phyloP scores from a whole-genome alignment of 2,113 vertebrate species.

The Hippopotamus amphibius region DNA sequence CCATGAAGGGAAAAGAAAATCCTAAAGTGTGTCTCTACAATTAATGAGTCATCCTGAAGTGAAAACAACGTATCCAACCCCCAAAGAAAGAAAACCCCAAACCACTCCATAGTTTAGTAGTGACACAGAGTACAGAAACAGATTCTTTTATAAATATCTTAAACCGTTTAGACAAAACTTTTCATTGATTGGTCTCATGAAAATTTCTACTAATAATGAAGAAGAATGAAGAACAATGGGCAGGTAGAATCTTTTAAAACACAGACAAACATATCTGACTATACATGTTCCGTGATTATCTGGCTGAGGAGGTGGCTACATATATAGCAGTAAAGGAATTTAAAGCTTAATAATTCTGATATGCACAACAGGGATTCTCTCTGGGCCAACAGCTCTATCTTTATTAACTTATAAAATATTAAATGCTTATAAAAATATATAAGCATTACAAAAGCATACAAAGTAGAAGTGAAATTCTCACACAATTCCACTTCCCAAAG shows the following conservation, averaged over 20 bases:
- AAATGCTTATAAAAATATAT: background rate
- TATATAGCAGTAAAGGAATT: background rate
- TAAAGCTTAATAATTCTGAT: slow-evolving; percentile 34
- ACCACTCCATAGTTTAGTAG: slow-evolving; percentile 4
- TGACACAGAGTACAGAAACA: background rate
- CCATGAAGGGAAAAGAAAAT: background rate
- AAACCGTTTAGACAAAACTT: slow-evolving; percentile 29
- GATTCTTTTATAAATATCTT: slow-evolving; percentile 44
- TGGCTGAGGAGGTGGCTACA: background rate
- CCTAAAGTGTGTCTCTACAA: background rate
- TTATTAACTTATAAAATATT: slow-evolving; percentile 10
- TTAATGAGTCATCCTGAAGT: slow-evolving; percentile 35
- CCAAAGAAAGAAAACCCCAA: background rate
- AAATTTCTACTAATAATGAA: slow-evolving; percentile 38
- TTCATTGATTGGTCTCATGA: background rate
- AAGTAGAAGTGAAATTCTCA: slow-evolving; percentile 23
- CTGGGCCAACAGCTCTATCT: background rate
- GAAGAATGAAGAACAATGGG: background rate
- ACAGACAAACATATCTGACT: slow-evolving; percentile 2
- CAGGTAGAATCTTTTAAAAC: slow-evolving; percentile 31
- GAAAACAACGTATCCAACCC: background rate
- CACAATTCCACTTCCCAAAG: background rate
- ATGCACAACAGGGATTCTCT: background rate
- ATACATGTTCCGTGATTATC: slow-evolving; percentile 17
- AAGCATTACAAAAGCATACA: slow-evolving; percentile 38